Evolutionary conservation across 1,140 invertebrate genomes (phyloP), one percentile per base, ranked within the genome.

Genomic region (Augochlora pura): DNA sequence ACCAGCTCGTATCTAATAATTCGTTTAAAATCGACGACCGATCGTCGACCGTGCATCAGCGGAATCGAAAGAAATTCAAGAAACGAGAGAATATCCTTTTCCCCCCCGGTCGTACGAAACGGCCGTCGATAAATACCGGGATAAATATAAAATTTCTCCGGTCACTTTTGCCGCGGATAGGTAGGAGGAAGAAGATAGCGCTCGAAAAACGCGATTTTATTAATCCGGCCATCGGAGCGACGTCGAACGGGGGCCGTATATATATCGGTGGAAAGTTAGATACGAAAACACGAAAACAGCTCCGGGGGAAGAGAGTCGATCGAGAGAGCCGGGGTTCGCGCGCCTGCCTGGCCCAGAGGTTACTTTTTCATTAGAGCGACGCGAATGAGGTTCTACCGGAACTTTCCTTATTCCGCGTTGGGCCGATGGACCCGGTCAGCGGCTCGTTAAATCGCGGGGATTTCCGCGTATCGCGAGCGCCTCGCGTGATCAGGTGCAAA

Each of bases 341-440:
- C n/a, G n/a, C n/a, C n/a, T n/a, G n/a, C n/a, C n/a, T n/a, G n/a
- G n/a, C n/a, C n/a, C n/a, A n/a, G n/a, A 2, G 49, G 77, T 74
- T 79, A 74, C 77, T 70, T 79, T 79, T 79, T 79, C 77, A 79
- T 79, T 74, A 74, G 63, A 38, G 62, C 46, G 62, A 74, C 70
- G 60, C 70, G 60, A 67, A 74, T 27, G 77, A 67, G 63, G 74
- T 79, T 67, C 62, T 63, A 16, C 12, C 60, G 14, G 49, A 79
- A 79, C 70, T 79, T 79, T 79, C 49, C 77, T 79, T 79, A 72
- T 79, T 79, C 71, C 60, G 32, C 39, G 76, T 63, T 52, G 12
- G 42, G 14, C 62, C n/a, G 59, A 10, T 38, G 23, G 8, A n/a
- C n/a, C 59, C 54, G 65, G 57, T 78, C 72, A 46, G 32, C 77